phyloP scores from a whole-genome alignment of 2,797 vertebrate genomes.

The Sylvilagus floridanus region DNA sequence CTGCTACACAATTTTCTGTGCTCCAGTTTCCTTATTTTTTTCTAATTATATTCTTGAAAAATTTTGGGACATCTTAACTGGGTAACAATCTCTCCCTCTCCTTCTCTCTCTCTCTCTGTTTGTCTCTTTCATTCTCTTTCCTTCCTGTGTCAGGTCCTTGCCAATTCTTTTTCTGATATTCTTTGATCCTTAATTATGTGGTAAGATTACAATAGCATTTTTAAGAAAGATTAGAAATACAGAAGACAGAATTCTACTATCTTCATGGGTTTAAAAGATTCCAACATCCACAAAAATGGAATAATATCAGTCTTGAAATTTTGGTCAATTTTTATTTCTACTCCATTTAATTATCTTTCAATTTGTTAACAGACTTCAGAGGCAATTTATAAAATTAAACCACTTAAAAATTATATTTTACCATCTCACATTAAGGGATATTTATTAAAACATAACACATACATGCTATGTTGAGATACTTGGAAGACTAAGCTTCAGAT shows the following conservation, averaged over 20 bases:
- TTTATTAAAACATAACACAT: conserved; percentile 21
- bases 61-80: background rate
- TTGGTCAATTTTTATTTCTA: background rate
- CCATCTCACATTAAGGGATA: background rate
- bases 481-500: background rate
- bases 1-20: background rate
- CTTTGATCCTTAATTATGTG: background rate
- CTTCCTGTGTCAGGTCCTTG: background rate
- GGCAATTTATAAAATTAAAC: background rate
- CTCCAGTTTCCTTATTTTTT: background rate
- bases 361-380: background rate
- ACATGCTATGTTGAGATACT: background rate
- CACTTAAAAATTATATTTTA: background rate
- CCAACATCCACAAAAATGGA: background rate
- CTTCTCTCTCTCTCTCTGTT: background rate
- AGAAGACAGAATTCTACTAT: background rate
- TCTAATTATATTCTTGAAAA: too few species aligned
- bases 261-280: background rate
- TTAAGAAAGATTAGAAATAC: background rate
- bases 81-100: background rate
- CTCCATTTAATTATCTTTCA: background rate
- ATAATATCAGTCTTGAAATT: background rate
- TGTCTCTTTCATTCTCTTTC: too few species aligned
- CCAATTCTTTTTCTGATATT: background rate
- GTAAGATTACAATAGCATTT: background rate